These are phyloP conservation scores for Bubo bubo DNA, from an alignment of 2,113 vertebrate species.

Conservation along the genomic window DNA sequence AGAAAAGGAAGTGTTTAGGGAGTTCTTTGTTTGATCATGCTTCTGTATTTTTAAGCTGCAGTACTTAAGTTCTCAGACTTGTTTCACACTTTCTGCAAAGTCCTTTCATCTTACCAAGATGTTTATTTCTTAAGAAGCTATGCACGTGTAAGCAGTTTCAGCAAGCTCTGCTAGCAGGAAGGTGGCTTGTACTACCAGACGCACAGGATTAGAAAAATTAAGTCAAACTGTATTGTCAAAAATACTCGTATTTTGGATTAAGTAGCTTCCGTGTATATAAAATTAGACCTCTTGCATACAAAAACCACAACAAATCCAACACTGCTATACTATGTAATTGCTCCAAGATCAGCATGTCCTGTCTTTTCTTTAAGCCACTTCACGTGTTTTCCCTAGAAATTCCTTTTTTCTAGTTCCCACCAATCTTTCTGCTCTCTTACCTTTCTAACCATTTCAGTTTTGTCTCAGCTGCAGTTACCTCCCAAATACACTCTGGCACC, in stretches of 20 bases:
- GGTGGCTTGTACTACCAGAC: not conserved
- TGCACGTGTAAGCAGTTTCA: not conserved
- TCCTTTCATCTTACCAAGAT: not conserved
- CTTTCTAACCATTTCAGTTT: not conserved
- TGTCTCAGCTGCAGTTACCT: not conserved
- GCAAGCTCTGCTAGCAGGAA: not conserved
- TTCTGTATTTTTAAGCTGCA: not conserved
- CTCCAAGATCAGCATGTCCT: not conserved
- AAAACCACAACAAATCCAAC: not conserved
- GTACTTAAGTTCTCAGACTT: not conserved
- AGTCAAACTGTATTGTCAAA: not conserved
- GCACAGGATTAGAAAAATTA: not conserved
- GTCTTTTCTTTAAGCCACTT: not conserved
- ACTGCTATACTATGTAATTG: not conserved
- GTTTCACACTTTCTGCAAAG: not conserved
- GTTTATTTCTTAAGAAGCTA: not conserved
- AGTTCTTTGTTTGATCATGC: not conserved
- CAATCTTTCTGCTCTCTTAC: not conserved
- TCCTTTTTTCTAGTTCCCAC: not conserved
- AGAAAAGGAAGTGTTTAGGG: not conserved
- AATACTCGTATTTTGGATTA: not conserved
- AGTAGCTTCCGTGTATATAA: not conserved
- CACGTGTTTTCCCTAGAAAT: not conserved
- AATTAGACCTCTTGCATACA: not conserved
- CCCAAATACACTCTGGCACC: not conserved